Conservation (phyloP, 2,888 invertebrate genomes). For the Ypsolopha scabrella region DNA sequence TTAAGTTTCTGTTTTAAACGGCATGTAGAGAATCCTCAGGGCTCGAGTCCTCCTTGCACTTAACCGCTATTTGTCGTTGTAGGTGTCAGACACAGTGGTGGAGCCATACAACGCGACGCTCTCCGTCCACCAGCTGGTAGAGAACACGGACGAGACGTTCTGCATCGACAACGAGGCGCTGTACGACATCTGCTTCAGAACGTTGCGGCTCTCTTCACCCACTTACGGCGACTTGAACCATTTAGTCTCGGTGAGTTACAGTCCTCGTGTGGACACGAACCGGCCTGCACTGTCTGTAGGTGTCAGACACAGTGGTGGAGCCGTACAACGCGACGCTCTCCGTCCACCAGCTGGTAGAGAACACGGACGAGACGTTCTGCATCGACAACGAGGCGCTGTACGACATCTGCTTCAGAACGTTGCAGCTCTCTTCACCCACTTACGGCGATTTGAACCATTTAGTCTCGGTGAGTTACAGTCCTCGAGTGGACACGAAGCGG, state of each 20-base stretch:
- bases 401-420: conserved; percentile 90
- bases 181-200: conserved; percentile 91
- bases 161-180: conserved; percentile 92
- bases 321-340: conserved; percentile 91
- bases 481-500: too few relatives aligned
- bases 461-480: conserved; percentile 72
- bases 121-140: conserved; percentile 87
- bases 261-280: too few relatives aligned
- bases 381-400: conserved; percentile 92
- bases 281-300: conserved; percentile 29
- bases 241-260: conserved; percentile 76
- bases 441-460: conserved; percentile 94
- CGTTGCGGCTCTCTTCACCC: conserved; percentile 83
- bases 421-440: conserved; percentile 84
- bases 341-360: conserved; percentile 87
- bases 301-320: conserved; percentile 89
- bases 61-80: too few relatives aligned
- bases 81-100: conserved; percentile 86
- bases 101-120: conserved; percentile 92
- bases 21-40: too few relatives aligned
- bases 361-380: conserved; percentile 89
- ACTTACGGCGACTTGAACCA: conserved; percentile 94
- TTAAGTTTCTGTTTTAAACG: too few relatives aligned
- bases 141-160: conserved; percentile 89
- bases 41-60: too few relatives aligned